These are phyloP conservation scores for Xenopus borealis DNA, from an alignment of 2,113 vertebrate species.

Conservation along the genomic window DNA sequence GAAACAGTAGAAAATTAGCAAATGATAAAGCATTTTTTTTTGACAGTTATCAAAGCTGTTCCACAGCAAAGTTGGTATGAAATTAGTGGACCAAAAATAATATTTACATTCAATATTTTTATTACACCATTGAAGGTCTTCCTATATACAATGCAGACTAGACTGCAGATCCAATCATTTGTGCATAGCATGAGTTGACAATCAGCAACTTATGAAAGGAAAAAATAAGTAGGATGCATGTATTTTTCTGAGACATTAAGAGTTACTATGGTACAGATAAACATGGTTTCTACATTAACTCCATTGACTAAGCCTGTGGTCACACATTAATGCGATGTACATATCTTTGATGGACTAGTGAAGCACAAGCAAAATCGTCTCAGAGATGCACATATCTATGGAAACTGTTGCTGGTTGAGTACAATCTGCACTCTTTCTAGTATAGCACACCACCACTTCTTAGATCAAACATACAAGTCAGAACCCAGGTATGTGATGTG, in stretches of 20 bases:
- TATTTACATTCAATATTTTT: neutral
- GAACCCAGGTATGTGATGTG: no score
- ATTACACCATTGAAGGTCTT: neutral
- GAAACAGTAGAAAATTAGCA: neutral
- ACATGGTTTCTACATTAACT: no score
- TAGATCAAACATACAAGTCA: no score
- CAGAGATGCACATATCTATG: no score
- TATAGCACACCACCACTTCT: no score
- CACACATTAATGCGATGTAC: no score
- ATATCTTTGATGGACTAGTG: no score
- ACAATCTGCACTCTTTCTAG: no score
- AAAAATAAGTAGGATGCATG: neutral
- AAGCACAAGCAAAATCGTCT: no score
- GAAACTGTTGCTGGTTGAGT: no score
- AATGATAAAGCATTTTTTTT: slow-evolving; percentile 9
- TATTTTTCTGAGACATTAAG: neutral
- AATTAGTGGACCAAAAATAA: neutral
- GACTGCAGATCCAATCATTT: neutral
- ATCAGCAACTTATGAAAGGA: neutral
- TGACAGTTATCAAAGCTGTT: slow-evolving; percentile 7
- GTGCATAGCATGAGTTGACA: slow-evolving; percentile 17
- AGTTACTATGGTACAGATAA: no score
- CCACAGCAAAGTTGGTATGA: neutral
- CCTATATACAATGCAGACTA: neutral
- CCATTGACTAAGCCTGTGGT: no score